These are phyloP conservation scores for Sminthurides aquaticus DNA, from an alignment of 2,888 invertebrate genomes.

Conservation along the genomic window DNA sequence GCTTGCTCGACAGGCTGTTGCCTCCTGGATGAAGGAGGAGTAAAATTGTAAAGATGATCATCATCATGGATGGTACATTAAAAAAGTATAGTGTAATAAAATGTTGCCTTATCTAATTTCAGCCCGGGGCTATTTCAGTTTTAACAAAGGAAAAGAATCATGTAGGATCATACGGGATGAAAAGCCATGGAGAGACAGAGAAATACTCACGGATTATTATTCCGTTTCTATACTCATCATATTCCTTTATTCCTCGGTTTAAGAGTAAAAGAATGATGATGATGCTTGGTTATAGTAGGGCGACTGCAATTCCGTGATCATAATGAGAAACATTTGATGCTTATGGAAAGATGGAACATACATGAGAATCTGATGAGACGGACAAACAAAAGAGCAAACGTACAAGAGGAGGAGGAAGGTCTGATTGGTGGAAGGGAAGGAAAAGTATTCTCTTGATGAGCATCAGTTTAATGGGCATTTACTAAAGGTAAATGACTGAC, in stretches of 20 bases:
- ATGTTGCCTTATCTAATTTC: slow-evolving; percentile 25
- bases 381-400: neutral
- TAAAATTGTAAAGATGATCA: neutral
- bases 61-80: neutral
- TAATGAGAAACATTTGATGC: neutral
- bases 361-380: no score
- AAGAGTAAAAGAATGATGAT: no score
- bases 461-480: neutral
- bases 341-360: no score
- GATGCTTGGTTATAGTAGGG: no score
- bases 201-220: neutral
- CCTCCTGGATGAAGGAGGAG: no score
- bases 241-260: no score
- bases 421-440: no score
- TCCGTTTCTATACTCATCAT: no score
- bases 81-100: slow-evolving; percentile 20
- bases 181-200: neutral
- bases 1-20: no score
- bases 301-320: neutral
- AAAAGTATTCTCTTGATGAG: neutral
- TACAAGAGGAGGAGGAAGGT: neutral
- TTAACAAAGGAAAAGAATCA: slow-evolving; percentile 19
- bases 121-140: slow-evolving; percentile 13
- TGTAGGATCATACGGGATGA: no score
- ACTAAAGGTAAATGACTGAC: neutral